Base-by-base conservation (phyloP, 2,113 vertebrate genomes). In the Petaurus breviceps region DNA sequence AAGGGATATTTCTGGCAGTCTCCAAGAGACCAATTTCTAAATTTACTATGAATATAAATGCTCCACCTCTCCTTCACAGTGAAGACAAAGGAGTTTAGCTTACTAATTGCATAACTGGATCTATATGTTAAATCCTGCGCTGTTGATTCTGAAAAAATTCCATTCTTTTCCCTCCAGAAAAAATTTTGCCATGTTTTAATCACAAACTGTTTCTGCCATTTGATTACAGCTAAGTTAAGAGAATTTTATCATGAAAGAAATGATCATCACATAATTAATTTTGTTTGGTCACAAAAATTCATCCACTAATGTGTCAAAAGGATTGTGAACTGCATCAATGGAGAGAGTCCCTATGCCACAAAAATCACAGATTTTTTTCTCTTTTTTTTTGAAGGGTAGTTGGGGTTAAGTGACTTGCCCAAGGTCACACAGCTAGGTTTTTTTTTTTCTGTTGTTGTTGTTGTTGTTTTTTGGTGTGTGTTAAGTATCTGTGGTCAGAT, bases 21-120 rank as follows among this genome's bases (percentile, higher is more conserved):
- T 94, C 94, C 89, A 49, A 55, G n/a, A 92, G 90, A 90, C 50
- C 25, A 49, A 47, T 1, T 91, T 94, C 68, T 94, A 51, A 77
- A 46, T 68, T 22, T 31, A 9, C 26, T n/a, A 52, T 90, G 0
- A 0, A 55, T 37, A 10, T 92, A 43, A 0, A 46, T 0, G 54
- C 52, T 94, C 46, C 12, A 1, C 9, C 37, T 46, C 22, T 16
- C 28, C 28, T 90, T 46, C 68, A 50, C 54, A 37, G 50, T 91
- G 16, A 53, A 90, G 43, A 9, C 23, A n/a, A 4, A 49, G 7
- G 43, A 0, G 12, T 26, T 68, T 55, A 53, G 4, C 31, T 91
- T 54, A 89, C 49, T 50, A 54, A 93, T 54, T 51, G 23, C 46
- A 68, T 4, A 16, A 0, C 54, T 77, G 0, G 37, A 77, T 93